Percentiles rank a stretch among this genome's conserved stretches.
Evolutionary conservation across 2,797 vertebrate genomes (phyloP).

Genomic region (Enteromius mattozi): DNA sequence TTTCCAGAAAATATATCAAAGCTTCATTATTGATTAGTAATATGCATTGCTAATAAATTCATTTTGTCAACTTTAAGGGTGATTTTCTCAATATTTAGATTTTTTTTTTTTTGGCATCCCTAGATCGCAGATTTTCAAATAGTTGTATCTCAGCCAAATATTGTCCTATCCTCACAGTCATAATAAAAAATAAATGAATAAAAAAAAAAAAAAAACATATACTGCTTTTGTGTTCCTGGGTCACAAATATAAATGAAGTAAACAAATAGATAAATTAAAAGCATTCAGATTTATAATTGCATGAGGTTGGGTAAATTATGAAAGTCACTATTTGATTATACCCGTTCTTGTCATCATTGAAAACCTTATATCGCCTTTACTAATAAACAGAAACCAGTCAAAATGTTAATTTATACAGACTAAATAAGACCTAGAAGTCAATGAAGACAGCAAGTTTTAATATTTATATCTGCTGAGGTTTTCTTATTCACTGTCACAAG

Average conservation of each 20-base stretch:
- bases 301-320: not conserved
- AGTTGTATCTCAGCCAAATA: no score
- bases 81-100: no score
- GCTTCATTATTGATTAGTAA: no score
- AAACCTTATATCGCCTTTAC: not conserved
- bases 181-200: no score
- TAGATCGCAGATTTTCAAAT: no score
- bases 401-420: not conserved
- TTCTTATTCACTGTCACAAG: constrained; percentile 59
- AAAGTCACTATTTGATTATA: not conserved
- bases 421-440: not conserved
- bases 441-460: constrained; percentile 49
- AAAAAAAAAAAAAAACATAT: not conserved
- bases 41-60: no score
- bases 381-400: not conserved
- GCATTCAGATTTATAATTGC: not conserved
- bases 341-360: not conserved
- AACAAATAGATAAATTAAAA: not conserved
- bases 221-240: no score
- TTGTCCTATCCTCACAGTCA: no score
- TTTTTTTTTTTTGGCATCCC: no score
- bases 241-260: not conserved
- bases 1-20: no score
- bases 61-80: no score
- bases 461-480: constrained; percentile 67